Evolutionary conservation across 2,888 invertebrate species (phyloP).

Genomic region (Endotricha flammealis): DNA sequence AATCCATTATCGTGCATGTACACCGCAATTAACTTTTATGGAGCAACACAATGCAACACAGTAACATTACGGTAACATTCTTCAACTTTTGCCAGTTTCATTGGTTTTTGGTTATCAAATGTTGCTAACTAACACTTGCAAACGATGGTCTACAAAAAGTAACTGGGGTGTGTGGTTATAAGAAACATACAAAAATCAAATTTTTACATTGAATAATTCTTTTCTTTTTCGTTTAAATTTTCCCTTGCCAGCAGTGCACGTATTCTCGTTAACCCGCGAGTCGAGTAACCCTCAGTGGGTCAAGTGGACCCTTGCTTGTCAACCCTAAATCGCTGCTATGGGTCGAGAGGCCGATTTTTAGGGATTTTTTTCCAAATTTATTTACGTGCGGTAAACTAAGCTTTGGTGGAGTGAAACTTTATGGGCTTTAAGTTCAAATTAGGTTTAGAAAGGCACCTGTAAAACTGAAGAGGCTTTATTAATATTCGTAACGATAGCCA

Average conservation of each 20-base stretch:
- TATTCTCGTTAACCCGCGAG: slow-evolving; percentile 11
- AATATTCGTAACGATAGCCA: background rate
- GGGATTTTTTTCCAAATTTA: slow-evolving; percentile 7
- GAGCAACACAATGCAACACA: no score
- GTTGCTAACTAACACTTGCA: no score
- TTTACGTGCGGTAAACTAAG: slow-evolving; percentile 1
- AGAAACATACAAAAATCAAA: no score
- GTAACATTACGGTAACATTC: no score
- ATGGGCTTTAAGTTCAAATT: slow-evolving; percentile 3
- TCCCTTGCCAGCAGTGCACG: slow-evolving; percentile 1
- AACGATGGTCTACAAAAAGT: no score
- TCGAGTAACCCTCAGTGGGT: slow-evolving; percentile 10
- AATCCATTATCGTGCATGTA: no score
- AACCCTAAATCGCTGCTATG: slow-evolving; percentile 9
- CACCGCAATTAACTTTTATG: no score
- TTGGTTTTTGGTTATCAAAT: no score
- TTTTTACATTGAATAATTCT: no score
- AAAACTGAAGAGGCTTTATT: background rate
- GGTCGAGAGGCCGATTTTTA: slow-evolving; percentile 9
- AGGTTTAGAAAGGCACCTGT: background rate
- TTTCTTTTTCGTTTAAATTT: no score
- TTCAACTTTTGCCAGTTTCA: no score
- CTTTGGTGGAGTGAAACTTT: slow-evolving; percentile 1
- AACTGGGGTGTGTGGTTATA: no score
- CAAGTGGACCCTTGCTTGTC: slow-evolving; percentile 12